Percentiles rank a stretch among this genome's conserved stretches.
Evolutionary conservation across 2,797 vertebrate genomes (phyloP).

Genomic region (Myotis vivesi): DNA sequence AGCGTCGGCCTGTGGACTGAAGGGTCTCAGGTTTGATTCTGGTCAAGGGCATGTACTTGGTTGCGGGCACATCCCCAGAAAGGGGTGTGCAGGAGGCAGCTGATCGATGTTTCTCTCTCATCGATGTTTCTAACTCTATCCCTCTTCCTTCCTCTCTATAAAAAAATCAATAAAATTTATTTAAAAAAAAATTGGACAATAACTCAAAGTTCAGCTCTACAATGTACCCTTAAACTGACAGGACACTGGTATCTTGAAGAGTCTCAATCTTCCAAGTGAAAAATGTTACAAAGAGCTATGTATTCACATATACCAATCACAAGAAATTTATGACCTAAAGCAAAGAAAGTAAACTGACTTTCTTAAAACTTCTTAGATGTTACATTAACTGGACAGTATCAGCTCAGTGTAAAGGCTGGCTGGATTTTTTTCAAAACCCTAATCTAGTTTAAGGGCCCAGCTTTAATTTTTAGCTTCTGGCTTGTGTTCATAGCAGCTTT

Average conservation of each 20-base stretch:
- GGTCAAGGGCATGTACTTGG: too few relatives aligned
- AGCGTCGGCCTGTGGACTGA: too few relatives aligned
- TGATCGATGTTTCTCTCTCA: too few relatives aligned
- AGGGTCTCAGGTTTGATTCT: too few relatives aligned
- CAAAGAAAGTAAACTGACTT: conserved; percentile 35
- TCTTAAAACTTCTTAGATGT: conserved; percentile 22
- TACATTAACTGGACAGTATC: background rate
- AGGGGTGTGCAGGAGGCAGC: too few relatives aligned
- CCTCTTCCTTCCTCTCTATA: too few relatives aligned
- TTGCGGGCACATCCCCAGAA: too few relatives aligned
- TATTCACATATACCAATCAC: conserved; percentile 15
- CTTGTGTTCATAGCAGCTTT: background rate
- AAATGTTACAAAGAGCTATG: background rate
- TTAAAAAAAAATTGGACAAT: conserved; percentile 79
- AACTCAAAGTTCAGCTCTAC: conserved; percentile 82
- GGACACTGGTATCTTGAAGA: conserved; percentile 9
- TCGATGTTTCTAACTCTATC: too few relatives aligned
- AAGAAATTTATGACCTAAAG: conserved; percentile 30
- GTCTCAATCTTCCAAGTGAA: conserved; percentile 50
- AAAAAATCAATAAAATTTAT: background rate
- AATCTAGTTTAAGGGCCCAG: background rate
- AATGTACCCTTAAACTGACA: conserved; percentile 84
- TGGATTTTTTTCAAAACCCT: background rate
- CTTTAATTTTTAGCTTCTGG: background rate
- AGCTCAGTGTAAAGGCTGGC: background rate